Base-by-base conservation (phyloP, 92 coral and sea anemone genomes). In the Nematostella vectensis region DNA sequence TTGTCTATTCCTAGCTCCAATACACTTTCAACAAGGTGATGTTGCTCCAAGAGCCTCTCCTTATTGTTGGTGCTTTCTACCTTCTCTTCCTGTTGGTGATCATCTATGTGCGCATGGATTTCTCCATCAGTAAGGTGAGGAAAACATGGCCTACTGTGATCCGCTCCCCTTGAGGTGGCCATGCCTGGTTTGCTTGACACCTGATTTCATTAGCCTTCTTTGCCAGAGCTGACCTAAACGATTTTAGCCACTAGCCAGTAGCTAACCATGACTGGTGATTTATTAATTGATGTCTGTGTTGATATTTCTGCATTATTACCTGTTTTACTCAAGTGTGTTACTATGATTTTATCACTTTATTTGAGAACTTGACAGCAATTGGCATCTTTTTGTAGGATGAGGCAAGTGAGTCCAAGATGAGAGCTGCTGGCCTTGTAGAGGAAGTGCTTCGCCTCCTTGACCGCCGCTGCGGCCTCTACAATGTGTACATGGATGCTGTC, bases 361-460 rank as follows among this genome's bases (percentile, higher is more conserved):
- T n/a, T n/a, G n/a, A n/a, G n/a, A n/a, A n/a, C n/a, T n/a, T n/a
- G n/a, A n/a, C n/a, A n/a, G n/a, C n/a, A n/a, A n/a, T n/a, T n/a
- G n/a, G n/a, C n/a, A n/a, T n/a, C n/a, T n/a, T n/a, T n/a, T n/a
- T n/a, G n/a, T 31, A 91, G 98, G 98, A 91, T 57, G 98, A 80
- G 54, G 98, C 83, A 9, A 88, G 76, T 48, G 98, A 91, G 66
- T 78, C 98, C 3, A 77, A 88, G 42, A 88, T 86, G 86, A 87
- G 98, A 25, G 98, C 98, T 2, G 98, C 98, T 63, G 94, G 98
- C 40, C 82, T 86, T 27, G 61, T 86, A 13, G 98, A 91, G 40
- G 98, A 91, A 52, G 79, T 78, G 22, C 87, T 69, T 47, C 91
- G 96, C 11, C 70, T 91, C 31, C 57, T 91, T 23, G 96, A 91